Base-by-base conservation (phyloP, 37 sponge, comb jelly and placozoan species). In the Eunapius fragilis region DNA sequence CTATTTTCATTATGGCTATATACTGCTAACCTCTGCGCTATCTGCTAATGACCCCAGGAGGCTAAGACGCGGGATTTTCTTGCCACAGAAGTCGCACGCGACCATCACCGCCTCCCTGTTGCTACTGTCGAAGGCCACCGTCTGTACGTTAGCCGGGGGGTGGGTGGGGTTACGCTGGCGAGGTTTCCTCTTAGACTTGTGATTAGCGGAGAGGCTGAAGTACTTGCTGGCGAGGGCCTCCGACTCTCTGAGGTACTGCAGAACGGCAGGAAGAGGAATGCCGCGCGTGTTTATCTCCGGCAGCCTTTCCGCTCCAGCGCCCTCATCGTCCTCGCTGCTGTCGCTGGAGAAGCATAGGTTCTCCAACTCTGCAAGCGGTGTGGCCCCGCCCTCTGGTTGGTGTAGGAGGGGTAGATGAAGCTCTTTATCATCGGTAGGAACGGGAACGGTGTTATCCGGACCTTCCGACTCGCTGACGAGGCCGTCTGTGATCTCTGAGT, bases 231-330 rank as follows among this genome's bases (percentile, higher is more conserved):
- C 78, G 27, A 67, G 13, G 24, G 89, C 77, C 49, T 89, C 89
- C 33, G 89, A 83, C 78, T 89, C 89, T 32, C 89, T 37, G 25
- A 89, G n/a, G 47, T 89, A 89, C 85, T 79, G 84, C 75, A 89
- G 71, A 2, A 89, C 71, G 3, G 72, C 35, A 0, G 89, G 89
- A 75, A 73, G 79, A 25, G 84, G 70, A 23, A 58, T 58, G 22
- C 58, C 14, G 17, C 22, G 58, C 58, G 58, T 58, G 58, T 58
- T 58, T 12, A 58, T 11, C 17, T 58, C 58, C 14, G 58, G 58
- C 28, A 72, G 73, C 73, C 31, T 72, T 31, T 17, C 73, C 45
- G 35, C 36, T 37, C 34, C 45, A 7, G 23, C 19, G 7, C 14
- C 45, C 38, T 33, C 34, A 3, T 76, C 76, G 7, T 37, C 73